Conservation (phyloP, 2,113 vertebrate genomes). For the Rhinoderma darwinii region DNA sequence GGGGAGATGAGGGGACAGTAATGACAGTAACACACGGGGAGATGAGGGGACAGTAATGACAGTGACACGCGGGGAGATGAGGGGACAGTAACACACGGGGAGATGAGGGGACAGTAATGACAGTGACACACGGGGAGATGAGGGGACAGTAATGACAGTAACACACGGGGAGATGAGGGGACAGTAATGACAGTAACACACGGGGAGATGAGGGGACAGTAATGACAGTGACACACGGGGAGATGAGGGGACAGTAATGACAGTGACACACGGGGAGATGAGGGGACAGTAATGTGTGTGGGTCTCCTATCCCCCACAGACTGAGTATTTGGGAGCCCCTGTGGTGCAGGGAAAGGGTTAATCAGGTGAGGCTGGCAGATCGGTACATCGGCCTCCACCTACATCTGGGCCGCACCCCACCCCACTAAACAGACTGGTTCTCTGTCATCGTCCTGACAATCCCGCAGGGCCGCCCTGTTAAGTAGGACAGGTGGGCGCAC, state of each 20-base stretch:
- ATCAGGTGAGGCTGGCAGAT: slow-evolving; percentile 33
- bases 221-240: neutral
- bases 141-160: neutral
- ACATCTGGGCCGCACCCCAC: slow-evolving; percentile 40
- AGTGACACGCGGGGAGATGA: neutral
- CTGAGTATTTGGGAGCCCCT: too few species aligned
- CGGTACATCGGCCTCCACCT: slow-evolving; percentile 4
- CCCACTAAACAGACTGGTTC: slow-evolving; percentile 47
- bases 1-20: neutral
- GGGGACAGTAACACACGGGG: too few species aligned
- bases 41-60: neutral
- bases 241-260: too few species aligned
- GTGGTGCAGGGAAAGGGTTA: slow-evolving; percentile 35
- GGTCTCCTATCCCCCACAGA: neutral
- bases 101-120: neutral
- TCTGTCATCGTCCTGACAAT: neutral
- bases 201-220: neutral
- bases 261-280: neutral
- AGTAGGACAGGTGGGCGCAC: slow-evolving; percentile 40
- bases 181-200: neutral
- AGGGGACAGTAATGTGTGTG: neutral
- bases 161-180: too few species aligned
- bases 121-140: neutral
- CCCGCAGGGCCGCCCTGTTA: slow-evolving; percentile 32
- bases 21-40: neutral